Evolutionary conservation across 2,797 vertebrate genomes (phyloP).

Genomic region (Coregonus ussuriensis): DNA sequence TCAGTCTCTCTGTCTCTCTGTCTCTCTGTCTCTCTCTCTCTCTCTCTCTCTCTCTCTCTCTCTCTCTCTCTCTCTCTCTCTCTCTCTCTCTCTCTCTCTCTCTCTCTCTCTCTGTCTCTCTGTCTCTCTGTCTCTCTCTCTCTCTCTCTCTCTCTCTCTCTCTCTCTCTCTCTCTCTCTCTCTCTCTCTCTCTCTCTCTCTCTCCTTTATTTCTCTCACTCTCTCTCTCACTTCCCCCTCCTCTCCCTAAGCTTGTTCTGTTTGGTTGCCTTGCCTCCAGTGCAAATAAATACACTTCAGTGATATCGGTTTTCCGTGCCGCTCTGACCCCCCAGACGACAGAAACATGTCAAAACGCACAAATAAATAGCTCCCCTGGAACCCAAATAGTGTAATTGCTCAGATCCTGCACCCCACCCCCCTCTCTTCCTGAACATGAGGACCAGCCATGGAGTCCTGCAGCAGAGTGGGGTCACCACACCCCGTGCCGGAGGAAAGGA

Average conservation of each 20-base stretch:
- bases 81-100: no score
- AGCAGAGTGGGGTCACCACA: constrained; percentile 15
- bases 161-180: no score
- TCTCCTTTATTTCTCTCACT: not conserved
- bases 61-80: no score
- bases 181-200: not conserved
- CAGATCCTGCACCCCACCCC: constrained; percentile 36
- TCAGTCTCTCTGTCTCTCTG: constrained; percentile 1
- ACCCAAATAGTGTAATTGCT: constrained; percentile 72
- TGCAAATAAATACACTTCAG: constrained; percentile 70
- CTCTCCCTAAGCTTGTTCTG: constrained; percentile 41
- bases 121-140: no score
- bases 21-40: not conserved
- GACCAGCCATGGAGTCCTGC: constrained; percentile 35
- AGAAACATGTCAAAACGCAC: constrained; percentile 65
- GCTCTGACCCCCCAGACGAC: constrained; percentile 46
- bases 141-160: no score
- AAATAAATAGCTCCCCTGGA: constrained; percentile 73
- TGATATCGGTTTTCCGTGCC: constrained; percentile 55
- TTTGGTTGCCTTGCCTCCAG: constrained; percentile 56
- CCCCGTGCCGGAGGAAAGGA: constrained; percentile 24
- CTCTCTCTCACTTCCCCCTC: constrained; percentile 36
- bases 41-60: not conserved
- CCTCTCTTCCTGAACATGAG: constrained; percentile 61
- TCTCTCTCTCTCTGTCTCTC: no score